phyloP scores from a whole-genome alignment of 2,797 vertebrate genomes.

The Tauraco hartlaubi region DNA sequence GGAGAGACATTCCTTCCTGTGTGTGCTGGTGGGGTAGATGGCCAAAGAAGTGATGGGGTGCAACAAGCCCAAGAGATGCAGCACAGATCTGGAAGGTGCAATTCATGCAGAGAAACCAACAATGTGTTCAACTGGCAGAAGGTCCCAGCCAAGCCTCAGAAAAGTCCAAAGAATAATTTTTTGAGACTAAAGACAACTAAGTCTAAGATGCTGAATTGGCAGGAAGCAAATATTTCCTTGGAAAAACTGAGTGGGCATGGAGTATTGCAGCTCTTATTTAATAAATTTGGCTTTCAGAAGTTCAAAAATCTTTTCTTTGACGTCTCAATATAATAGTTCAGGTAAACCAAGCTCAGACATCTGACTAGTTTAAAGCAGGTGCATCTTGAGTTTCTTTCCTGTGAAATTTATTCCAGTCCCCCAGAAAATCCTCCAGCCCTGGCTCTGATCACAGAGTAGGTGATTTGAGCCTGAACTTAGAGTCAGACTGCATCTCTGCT shows the following conservation, averaged over 20 bases:
- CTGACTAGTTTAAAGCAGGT: background rate
- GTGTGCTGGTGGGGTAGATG: background rate
- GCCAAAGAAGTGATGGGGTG: background rate
- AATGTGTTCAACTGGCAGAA: background rate
- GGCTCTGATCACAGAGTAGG: background rate
- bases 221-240: background rate
- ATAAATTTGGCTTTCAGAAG: background rate
- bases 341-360: background rate
- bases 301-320: background rate
- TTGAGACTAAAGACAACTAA: background rate
- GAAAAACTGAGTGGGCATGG: background rate
- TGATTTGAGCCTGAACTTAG: background rate
- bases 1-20: background rate
- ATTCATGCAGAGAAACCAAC: background rate
- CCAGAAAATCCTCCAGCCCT: background rate
- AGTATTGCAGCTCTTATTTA: background rate
- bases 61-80: background rate
- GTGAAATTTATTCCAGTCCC: background rate
- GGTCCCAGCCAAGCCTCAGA: rapidly evolving
- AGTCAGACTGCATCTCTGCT: background rate
- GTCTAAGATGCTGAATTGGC: background rate
- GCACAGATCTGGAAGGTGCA: background rate
- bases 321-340: background rate
- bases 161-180: background rate
- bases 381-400: background rate